Conservation (phyloP, 2,797 vertebrate genomes). For the Pantherophis alleghaniensis region DNA sequence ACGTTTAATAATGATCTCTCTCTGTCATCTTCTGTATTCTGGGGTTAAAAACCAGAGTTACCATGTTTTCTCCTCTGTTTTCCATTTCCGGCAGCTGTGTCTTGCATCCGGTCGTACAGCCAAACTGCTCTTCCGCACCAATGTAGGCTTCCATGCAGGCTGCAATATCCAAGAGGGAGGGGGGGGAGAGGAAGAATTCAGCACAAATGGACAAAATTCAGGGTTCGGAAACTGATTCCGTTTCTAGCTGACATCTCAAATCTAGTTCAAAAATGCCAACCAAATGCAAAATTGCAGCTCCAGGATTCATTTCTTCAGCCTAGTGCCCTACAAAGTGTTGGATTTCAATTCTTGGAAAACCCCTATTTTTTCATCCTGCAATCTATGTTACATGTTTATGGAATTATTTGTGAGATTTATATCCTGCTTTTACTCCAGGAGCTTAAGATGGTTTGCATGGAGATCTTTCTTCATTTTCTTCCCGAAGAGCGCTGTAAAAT, state of each 20-base stretch:
- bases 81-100: conserved; percentile 84
- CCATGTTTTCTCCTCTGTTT: conserved; percentile 81
- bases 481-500: not conserved
- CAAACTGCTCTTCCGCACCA: conserved; percentile 82
- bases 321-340: not conserved
- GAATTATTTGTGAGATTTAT: not conserved
- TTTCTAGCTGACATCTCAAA: not conserved
- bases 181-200: not conserved
- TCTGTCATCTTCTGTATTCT: not conserved
- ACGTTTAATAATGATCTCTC: not conserved
- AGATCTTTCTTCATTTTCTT: not conserved
- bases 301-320: not conserved
- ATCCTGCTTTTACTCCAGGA: not conserved
- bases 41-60: conserved; percentile 43
- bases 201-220: not conserved
- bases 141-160: conserved; percentile 92
- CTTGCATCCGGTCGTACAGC: conserved; percentile 86
- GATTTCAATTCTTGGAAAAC: not conserved
- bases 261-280: not conserved
- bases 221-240: not conserved
- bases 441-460: not conserved
- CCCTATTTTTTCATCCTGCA: not conserved
- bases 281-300: not conserved
- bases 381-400: not conserved
- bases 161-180: conserved; percentile 44